Percentiles rank a stretch among this genome's conserved stretches.
Evolutionary conservation across 2,113 vertebrate species (phyloP).

Genomic region (Sardina pilchardus): DNA sequence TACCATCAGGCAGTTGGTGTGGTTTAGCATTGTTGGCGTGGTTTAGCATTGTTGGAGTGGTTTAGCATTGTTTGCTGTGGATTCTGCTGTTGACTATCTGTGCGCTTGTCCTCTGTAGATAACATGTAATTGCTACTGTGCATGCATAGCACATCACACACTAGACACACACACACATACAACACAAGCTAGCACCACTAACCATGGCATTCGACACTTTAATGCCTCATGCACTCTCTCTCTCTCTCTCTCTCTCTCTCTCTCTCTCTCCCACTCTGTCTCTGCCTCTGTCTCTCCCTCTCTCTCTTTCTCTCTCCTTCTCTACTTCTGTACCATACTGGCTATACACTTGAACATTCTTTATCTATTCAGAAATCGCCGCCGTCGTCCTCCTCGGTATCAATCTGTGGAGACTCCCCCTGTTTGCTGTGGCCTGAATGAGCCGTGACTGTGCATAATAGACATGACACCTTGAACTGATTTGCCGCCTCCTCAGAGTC

Average conservation of each 20-base stretch:
- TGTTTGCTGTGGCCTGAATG: not conserved
- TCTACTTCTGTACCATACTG: no score
- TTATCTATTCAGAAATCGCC: not conserved
- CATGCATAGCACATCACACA: not conserved
- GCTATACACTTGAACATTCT: not conserved
- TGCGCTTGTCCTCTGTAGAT: not conserved
- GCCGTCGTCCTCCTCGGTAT: not conserved
- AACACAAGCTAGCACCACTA: not conserved
- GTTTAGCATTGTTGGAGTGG: not conserved
- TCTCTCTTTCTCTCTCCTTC: no score
- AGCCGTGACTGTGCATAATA: constrained; percentile 1
- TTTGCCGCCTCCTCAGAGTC: not conserved
- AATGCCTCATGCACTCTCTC: no score
- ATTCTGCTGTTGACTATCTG: not conserved
- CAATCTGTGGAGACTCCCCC: not conserved
- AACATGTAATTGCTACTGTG: not conserved
- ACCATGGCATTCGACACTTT: no score
- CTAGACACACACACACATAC: not conserved
- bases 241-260: no score
- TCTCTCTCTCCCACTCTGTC: no score
- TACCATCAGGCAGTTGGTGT: not conserved
- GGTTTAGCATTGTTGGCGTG: not conserved
- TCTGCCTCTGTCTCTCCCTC: no score
- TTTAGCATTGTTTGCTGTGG: not conserved
- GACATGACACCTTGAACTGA: not conserved